Evolutionary conservation across 37 sponge, comb jelly and placozoan species (phyloP).

Genomic region (Crambe crambe): DNA sequence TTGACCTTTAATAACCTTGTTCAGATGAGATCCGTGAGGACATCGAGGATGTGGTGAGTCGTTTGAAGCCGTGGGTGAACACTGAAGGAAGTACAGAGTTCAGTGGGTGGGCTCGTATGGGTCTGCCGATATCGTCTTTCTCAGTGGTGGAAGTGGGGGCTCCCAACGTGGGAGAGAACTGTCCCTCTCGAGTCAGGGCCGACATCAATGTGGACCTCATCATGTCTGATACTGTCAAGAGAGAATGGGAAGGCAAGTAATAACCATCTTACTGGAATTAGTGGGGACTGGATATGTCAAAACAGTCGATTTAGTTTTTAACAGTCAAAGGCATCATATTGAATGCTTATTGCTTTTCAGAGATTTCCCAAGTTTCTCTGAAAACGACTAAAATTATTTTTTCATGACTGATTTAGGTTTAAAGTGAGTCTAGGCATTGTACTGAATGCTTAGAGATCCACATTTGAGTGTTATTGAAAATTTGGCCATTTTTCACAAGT

Average conservation of each 20-base stretch:
- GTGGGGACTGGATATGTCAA: background rate
- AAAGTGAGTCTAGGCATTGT: too few species aligned
- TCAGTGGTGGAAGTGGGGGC: constrained; percentile 91
- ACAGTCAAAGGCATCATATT: background rate
- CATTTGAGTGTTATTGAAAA: too few species aligned
- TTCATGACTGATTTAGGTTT: too few species aligned
- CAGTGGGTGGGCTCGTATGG: constrained; percentile 98
- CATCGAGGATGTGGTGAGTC: constrained; percentile 85
- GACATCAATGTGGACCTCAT: constrained; percentile 84
- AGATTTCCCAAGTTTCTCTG: too few species aligned
- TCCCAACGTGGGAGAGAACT: constrained; percentile 90
- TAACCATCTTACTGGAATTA: too few species aligned
- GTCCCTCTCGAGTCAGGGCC: constrained; percentile 93
- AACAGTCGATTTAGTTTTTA: background rate
- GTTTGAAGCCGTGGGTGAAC: constrained; percentile 89
- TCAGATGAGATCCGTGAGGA: constrained; percentile 94
- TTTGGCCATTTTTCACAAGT: too few species aligned
- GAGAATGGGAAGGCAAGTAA: constrained; percentile 86
- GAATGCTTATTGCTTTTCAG: background rate
- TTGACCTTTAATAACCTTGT: background rate
- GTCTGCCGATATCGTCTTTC: constrained; percentile 76
- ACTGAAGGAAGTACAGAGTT: constrained; percentile 87
- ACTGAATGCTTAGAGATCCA: too few species aligned
- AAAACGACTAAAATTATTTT: too few species aligned
- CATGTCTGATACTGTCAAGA: constrained; percentile 65